Percentiles rank a stretch among this genome's conserved stretches.
Evolutionary conservation across 2,113 vertebrate genomes (phyloP).

Genomic region (Callorhinus ursinus): DNA sequence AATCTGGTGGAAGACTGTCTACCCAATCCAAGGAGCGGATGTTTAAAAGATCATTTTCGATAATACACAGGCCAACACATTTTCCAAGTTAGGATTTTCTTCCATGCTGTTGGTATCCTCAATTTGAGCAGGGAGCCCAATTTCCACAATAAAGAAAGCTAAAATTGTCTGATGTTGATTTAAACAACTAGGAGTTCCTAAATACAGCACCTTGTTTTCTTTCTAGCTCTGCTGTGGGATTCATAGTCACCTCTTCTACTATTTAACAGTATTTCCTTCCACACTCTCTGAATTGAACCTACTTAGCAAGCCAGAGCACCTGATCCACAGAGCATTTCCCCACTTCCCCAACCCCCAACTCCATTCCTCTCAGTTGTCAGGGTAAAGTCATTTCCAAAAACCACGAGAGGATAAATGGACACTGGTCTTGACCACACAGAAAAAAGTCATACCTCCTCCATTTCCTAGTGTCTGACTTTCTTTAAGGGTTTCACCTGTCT

Average conservation of each 20-base stretch:
- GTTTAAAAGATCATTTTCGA: constrained; percentile 25
- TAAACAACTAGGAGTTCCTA: constrained; percentile 37
- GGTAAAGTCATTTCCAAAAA: constrained; percentile 23
- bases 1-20: constrained; percentile 10
- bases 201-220: neutral
- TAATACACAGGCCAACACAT: neutral
- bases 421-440: neutral
- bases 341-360: accelerated
- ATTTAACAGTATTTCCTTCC: neutral
- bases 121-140: constrained; percentile 12
- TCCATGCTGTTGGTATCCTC: neutral
- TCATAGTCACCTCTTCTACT: neutral
- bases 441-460: neutral
- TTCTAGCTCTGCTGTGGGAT: neutral
- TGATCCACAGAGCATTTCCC: constrained; percentile 6
- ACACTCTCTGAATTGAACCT: neutral
- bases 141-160: neutral
- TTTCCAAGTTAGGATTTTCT: constrained; percentile 36
- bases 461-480: constrained; percentile 45
- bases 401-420: constrained; percentile 10
- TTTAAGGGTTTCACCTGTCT: constrained; percentile 36
- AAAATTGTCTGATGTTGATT: neutral
- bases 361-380: neutral
- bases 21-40: neutral
- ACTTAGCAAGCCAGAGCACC: neutral